Evolutionary conservation across 2,888 invertebrate genomes (phyloP).

Genomic region (Pachycephus smyrnensis): DNA sequence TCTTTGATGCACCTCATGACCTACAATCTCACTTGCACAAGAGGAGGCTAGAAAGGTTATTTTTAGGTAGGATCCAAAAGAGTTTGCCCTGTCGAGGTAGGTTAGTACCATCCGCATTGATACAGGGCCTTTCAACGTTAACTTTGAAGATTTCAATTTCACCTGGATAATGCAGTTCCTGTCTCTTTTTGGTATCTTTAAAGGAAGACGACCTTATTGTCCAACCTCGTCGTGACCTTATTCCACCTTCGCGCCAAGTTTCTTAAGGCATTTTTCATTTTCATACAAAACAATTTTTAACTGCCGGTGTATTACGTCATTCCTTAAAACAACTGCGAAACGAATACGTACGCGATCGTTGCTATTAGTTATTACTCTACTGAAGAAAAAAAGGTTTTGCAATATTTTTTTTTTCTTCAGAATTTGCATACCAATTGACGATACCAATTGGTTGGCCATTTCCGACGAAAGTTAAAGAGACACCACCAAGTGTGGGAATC

Average conservation of each 20-base stretch:
- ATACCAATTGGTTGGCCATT: neutral
- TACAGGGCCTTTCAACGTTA: neutral
- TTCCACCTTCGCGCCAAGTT: neutral
- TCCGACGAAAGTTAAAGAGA: conserved; percentile 31
- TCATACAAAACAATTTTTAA: neutral
- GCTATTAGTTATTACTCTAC: neutral
- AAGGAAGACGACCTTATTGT: neutral
- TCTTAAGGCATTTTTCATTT: neutral
- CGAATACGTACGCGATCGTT: neutral
- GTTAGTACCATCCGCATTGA: conserved; percentile 7
- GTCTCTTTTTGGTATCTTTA: neutral
- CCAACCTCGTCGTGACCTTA: neutral
- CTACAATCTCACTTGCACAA: conserved; percentile 44
- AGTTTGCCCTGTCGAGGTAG: conserved; percentile 13
- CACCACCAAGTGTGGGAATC: conserved; percentile 63
- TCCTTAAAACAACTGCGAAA: neutral
- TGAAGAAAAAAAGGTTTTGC: neutral
- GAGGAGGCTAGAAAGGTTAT: conserved; percentile 32
- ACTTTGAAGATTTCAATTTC: conserved; percentile 13
- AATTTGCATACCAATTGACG: neutral
- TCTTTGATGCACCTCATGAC: conserved; percentile 42
- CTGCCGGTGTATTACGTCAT: neutral
- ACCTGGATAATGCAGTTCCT: neutral
- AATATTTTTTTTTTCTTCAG: neutral
- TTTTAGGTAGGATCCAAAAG: conserved; percentile 37